phyloP scores from a whole-genome alignment of 2,797 vertebrate species.

The Cichlasoma orientale region DNA sequence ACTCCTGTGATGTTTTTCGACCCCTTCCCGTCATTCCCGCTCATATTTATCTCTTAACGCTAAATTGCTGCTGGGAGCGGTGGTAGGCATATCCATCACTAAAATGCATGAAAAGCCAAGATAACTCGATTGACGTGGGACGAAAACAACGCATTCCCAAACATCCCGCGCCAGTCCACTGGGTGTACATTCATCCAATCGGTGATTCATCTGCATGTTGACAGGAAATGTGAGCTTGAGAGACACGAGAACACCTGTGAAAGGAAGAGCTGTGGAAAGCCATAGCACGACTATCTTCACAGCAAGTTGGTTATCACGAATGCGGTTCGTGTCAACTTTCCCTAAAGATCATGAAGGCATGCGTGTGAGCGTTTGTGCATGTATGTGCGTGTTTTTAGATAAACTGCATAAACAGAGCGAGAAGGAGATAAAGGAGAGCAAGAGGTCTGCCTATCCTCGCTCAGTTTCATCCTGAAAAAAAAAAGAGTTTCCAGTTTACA shows the following conservation, averaged over 20 bases:
- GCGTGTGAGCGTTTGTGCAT: neutral
- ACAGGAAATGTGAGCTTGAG: constrained; percentile 51
- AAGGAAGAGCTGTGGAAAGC: constrained; percentile 40
- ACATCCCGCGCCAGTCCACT: constrained; percentile 52
- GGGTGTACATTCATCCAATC: constrained; percentile 36
- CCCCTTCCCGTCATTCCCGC: constrained; percentile 32
- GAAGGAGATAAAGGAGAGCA: neutral
- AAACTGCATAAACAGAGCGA: constrained; percentile 5
- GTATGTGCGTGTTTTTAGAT: neutral
- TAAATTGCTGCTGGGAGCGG: constrained; percentile 34
- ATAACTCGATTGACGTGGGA: constrained; percentile 37
- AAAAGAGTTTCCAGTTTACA: constrained; percentile 33
- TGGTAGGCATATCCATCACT: constrained; percentile 43
- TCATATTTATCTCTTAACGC: constrained; percentile 32
- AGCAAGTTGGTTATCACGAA: constrained; percentile 11
- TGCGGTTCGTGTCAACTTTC: constrained; percentile 23
- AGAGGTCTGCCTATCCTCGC: neutral
- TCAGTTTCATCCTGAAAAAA: constrained; percentile 39
- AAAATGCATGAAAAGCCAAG: constrained; percentile 20
- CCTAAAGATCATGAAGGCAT: neutral
- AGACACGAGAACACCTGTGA: constrained; percentile 62
- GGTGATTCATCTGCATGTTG: constrained; percentile 57
- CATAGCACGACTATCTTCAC: constrained; percentile 48
- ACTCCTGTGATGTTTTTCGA: constrained; percentile 30
- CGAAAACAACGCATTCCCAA: constrained; percentile 63